Percentiles rank a stretch among this genome's conserved stretches.
These are phyloP conservation scores for Parotocinclus haroldoi DNA, from an alignment of 2,797 vertebrate species.

Conservation along the genomic window DNA sequence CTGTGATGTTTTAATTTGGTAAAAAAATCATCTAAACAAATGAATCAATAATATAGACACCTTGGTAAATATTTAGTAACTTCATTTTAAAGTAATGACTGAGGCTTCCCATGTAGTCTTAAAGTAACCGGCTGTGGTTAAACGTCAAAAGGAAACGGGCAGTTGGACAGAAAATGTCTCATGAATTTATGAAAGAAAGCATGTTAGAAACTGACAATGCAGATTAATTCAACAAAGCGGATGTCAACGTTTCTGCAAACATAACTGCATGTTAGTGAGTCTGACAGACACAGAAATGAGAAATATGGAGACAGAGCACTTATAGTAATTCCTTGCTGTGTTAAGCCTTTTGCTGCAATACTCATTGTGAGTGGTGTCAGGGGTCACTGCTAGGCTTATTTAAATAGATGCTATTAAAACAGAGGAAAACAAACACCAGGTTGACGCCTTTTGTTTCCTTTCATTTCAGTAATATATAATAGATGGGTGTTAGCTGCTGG, in stretches of 20 bases:
- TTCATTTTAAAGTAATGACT: too few species aligned
- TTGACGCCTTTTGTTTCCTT: conserved; percentile 44
- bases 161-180: too few species aligned
- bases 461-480: conserved; percentile 48
- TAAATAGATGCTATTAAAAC: conserved; percentile 56
- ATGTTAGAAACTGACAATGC: too few species aligned
- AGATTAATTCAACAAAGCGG: too few species aligned
- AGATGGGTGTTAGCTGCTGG: conserved; percentile 40
- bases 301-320: conserved; percentile 16
- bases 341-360: conserved; percentile 42
- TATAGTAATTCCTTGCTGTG: conserved; percentile 32
- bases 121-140: too few species aligned
- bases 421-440: conserved; percentile 50
- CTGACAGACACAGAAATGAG: not conserved
- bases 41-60: too few species aligned
- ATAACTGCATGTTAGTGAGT: not conserved
- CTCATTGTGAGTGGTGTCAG: conserved; percentile 48
- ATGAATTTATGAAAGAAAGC: too few species aligned
- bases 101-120: too few species aligned
- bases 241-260: not conserved
- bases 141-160: too few species aligned
- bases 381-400: conserved; percentile 50
- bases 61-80: too few species aligned
- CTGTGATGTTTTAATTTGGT: too few species aligned
- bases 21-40: too few species aligned